Evolutionary conservation across 2,888 invertebrate species (phyloP).

Genomic region (Lumbricus terrestris): DNA sequence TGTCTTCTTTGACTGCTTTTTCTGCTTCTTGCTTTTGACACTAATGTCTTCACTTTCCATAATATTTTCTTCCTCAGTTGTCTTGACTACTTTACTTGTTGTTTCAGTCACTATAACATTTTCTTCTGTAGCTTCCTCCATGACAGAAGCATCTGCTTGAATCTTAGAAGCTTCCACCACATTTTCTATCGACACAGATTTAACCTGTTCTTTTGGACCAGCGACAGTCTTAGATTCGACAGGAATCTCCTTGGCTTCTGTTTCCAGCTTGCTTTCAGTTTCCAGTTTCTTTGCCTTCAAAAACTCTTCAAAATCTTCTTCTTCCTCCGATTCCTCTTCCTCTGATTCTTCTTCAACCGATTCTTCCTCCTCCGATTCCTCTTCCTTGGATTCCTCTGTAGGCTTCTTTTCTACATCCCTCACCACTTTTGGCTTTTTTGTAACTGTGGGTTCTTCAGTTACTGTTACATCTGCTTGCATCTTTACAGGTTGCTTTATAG

Average conservation of each 20-base stretch:
- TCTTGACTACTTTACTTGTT: not conserved
- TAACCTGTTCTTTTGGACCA: not conserved
- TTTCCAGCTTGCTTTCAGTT: not conserved
- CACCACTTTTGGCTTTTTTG: not conserved
- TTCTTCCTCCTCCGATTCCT: not conserved
- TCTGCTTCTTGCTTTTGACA: constrained; percentile 4
- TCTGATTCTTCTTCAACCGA: not conserved
- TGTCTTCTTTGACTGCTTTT: not conserved
- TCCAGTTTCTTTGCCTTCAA: not conserved
- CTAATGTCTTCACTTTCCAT: not conserved
- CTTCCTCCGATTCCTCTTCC: not conserved
- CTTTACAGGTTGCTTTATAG: not conserved
- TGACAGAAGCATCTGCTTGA: not conserved
- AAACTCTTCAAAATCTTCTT: not conserved
- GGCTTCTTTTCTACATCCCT: not conserved
- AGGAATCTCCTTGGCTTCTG: not conserved
- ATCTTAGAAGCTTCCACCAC: not conserved
- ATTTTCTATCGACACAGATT: not conserved
- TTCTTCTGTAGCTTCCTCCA: not conserved
- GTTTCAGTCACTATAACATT: not conserved
- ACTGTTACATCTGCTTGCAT: not conserved
- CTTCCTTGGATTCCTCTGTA: not conserved
- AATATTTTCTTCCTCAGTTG: not conserved
- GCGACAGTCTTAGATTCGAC: too few relatives aligned
- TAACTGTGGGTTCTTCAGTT: not conserved